Evolutionary conservation across 2,888 invertebrate genomes (phyloP).

Genomic region (Ariolimax columbianus): DNA sequence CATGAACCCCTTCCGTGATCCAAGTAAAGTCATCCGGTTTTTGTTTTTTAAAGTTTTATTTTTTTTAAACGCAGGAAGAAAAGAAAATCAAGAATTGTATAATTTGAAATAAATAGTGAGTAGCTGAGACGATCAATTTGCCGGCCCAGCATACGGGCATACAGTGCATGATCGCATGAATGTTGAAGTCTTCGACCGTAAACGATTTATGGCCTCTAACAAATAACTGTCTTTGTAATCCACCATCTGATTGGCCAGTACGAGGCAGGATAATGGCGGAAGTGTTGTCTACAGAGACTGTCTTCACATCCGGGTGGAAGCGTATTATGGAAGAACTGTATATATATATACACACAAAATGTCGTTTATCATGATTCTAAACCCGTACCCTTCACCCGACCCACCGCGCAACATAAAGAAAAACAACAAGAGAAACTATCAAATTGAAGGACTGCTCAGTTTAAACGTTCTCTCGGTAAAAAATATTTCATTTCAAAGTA

Average conservation of each 20-base stretch:
- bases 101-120: no score
- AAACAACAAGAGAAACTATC: no score
- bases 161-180: background rate
- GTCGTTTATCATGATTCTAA: background rate
- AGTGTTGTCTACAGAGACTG: background rate
- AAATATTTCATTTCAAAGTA: background rate
- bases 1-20: no score
- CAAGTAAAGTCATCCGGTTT: no score
- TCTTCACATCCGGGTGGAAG: background rate
- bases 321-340: background rate
- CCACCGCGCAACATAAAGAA: background rate
- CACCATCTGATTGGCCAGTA: conserved; percentile 4
- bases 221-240: background rate
- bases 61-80: no score
- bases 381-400: background rate
- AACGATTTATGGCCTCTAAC: background rate
- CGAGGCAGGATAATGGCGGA: no score
- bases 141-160: background rate
- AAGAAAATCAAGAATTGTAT: no score
- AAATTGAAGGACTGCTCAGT: no score
- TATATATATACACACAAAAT: background rate
- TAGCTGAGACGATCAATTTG: no score
- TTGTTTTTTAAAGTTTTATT: no score
- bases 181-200: background rate
- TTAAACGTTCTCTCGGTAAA: background rate